These are phyloP conservation scores for Peromyscus attwateri DNA, from an alignment of 2,797 vertebrate genomes.

Conservation along the genomic window DNA sequence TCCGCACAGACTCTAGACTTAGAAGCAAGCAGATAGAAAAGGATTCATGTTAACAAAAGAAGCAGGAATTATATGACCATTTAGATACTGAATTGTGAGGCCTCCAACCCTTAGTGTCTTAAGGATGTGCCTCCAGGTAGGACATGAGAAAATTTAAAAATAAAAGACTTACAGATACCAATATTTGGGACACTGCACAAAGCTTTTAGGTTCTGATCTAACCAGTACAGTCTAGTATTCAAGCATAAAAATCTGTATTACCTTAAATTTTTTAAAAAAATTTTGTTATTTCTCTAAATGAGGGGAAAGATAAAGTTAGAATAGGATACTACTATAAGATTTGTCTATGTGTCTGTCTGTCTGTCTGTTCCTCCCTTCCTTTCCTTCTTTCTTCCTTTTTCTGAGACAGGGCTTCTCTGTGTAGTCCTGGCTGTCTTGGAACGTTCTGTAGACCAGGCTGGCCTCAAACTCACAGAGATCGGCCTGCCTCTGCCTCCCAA, in stretches of 20 bases:
- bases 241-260: background rate
- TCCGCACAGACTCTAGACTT: background rate
- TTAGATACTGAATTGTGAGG: background rate
- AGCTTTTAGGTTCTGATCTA: background rate
- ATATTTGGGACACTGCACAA: background rate
- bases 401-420: background rate
- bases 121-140: background rate
- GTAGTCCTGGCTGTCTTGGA: background rate
- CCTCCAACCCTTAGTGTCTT: background rate
- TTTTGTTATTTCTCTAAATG: background rate
- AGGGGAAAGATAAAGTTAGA: background rate
- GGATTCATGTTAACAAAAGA: background rate
- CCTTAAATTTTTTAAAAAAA: background rate
- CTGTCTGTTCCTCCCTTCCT: no score
- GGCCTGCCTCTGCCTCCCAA: no score
- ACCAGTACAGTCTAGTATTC: background rate
- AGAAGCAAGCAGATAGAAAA: slow-evolving; percentile 24
- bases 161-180: background rate
- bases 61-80: background rate
- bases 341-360: background rate
- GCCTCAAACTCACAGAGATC: no score
- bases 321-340: background rate
- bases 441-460: background rate
- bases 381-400: no score
- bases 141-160: slow-evolving; percentile 11